Base-by-base conservation (phyloP, 2,797 vertebrate genomes). In the Crenuchus spilurus region DNA sequence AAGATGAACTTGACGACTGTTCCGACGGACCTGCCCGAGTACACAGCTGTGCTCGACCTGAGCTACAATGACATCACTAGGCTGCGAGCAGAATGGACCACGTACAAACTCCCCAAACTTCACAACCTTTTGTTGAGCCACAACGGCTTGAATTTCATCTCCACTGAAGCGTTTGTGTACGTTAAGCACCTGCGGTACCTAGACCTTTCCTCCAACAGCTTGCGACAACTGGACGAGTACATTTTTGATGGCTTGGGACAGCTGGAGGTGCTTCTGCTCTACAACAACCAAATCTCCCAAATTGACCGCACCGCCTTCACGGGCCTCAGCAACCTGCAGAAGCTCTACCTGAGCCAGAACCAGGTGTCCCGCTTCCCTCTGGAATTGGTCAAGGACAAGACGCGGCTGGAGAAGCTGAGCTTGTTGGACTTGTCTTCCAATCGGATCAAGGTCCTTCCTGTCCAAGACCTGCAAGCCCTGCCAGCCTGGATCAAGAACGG, bases 291-390 rank as follows among this genome's bases (percentile, higher is more conserved):
- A 62, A 97, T 99, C 75, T 35, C 89, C 24, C 87, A 93, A 37
- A 94, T 99, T 66, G 96, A 99, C 76, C 94, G 93, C 64, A 86
- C 90, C 0, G 97, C 97, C 54, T 99, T 99, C n/a, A 81, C 90
- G 0, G 92, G 92, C 72, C 90, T 96, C 84, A 3, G 18, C 74
- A 93, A 85, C 61, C 92, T 99, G 57, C 96, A 97, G 82, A 98
- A 97, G 87, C 91, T 99, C 42, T 99, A 99, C 84, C 86, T 99
- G 81, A 97, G 97, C 76, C 95, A 96, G 82, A 99, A 99, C 89
- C 92, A 89, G 78, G 92, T 99, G 72, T 84, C 94, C 48, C 95
- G 96, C 70, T 97, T 99, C 81, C 97, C 97, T 0, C 42, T 92
- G 84, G 97, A 98, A 84, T 92, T 99, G 81, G 89, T 98, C 22